Base-by-base conservation (phyloP, 2,797 vertebrate genomes). In the Cichlasoma orientale region DNA sequence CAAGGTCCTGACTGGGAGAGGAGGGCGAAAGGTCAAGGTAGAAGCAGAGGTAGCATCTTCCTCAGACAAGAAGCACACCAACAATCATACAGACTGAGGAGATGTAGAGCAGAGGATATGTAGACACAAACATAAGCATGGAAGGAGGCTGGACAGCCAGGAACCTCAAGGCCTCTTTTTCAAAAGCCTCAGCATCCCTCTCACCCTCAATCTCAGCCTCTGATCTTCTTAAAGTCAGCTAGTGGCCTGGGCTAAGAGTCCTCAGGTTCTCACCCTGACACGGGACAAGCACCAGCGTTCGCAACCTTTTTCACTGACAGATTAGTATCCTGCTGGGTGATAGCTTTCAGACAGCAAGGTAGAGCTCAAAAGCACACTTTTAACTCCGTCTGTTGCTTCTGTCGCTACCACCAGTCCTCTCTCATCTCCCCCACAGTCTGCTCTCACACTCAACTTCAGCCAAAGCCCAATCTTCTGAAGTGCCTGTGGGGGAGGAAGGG, bases 31-130 rank as follows among this genome's bases (percentile, higher is more conserved):
- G 78, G 77, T 12, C 3, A 93, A 88, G 61, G 82, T 70, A 4
- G 87, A 29, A 21, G 73, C 12, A 0, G 87, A 85, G 59, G 72
- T 31, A 0, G 3, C 55, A 2, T 21, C 80, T 11, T 13, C 70
- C 57, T 18, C 77, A 0, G 88, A 87, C 56, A 84, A 89, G 59
- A 94, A 92, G 61, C 84, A 89, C 1, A 36, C 83, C 55, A 95
- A 95, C 89, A 96, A 94, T 85, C 95, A 96, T 90, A 91, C 86
- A 14, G 96, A 96, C 92, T 96, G 55, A 93, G 79, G 63, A 29
- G 23, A 29, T n/a, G 31, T 4, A 18, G 73, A 74, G 47, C n/a
- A 58, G 68, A 72, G 44, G 69, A 61, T 27, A 14, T 47, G 66
- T 23, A 75, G 77, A 80, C 36, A 13, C 57, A 18, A 78, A 79